Conservation (phyloP, 2,888 invertebrate genomes). For the Matsumyia berberina region DNA sequence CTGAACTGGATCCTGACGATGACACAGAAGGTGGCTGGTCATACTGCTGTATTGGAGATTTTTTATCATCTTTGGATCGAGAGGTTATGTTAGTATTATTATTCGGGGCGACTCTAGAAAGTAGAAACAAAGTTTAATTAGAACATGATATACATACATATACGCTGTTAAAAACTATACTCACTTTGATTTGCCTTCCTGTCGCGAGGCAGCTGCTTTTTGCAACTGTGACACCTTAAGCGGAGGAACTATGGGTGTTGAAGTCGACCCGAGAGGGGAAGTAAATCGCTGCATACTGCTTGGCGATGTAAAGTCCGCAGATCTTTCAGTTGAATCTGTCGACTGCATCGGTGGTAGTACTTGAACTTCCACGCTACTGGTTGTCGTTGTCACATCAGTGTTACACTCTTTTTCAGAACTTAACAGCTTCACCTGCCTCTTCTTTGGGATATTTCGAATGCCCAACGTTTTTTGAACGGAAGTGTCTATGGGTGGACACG, state of each 20-base stretch:
- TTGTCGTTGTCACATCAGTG: conserved; percentile 23
- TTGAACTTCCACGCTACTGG: conserved; percentile 2
- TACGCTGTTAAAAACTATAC: conserved; percentile 28
- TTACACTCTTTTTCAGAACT: conserved; percentile 31
- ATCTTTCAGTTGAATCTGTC: neutral
- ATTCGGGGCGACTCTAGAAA: conserved; percentile 32
- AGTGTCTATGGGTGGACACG: conserved; percentile 26
- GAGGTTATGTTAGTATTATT: neutral
- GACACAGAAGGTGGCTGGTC: conserved; percentile 31
- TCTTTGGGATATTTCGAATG: conserved; percentile 65
- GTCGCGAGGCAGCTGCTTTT: conserved; percentile 52
- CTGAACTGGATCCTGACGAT: conserved; percentile 24
- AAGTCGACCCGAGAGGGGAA: conserved; percentile 21
- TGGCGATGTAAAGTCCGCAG: neutral
- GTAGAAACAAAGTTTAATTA: neutral
- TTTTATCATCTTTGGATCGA: conserved; percentile 46
- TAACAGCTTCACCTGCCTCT: conserved; percentile 33
- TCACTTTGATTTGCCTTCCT: conserved; percentile 32
- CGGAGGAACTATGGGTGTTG: conserved; percentile 51
- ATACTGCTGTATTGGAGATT: neutral
- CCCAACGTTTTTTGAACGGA: conserved; percentile 4
- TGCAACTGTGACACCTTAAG: conserved; percentile 54
- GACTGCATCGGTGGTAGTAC: neutral
- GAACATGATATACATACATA: too few relatives aligned
- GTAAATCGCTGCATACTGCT: neutral